Percentiles rank a stretch among this genome's conserved stretches.
Evolutionary conservation across 2,113 vertebrate genomes (phyloP).

Genomic region (Dipodomys merriami): DNA sequence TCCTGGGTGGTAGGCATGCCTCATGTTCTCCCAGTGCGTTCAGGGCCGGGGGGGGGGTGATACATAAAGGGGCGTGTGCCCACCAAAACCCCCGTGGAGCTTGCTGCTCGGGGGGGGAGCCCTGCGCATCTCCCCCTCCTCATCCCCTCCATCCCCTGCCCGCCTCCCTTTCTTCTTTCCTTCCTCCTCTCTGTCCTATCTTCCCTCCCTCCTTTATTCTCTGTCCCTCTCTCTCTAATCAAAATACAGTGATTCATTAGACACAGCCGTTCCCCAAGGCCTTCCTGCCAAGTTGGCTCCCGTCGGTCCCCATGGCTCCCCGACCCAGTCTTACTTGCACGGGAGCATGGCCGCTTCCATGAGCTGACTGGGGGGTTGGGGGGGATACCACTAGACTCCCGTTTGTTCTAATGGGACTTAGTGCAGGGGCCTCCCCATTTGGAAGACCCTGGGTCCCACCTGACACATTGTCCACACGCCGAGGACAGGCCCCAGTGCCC

Average conservation of each 20-base stretch:
- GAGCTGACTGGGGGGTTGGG: neutral
- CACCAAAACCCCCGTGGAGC: neutral
- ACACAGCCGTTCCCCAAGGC: conserved; percentile 4
- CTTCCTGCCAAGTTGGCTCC: neutral
- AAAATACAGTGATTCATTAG: conserved; percentile 1
- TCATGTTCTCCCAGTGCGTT: conserved; percentile 65
- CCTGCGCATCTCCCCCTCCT: neutral
- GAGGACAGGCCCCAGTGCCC: neutral
- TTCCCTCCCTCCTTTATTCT: neutral
- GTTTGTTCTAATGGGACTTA: neutral
- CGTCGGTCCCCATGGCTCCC: neutral
- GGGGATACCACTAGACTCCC: neutral
- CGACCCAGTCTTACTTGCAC: neutral
- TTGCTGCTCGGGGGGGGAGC: conserved; percentile 9
- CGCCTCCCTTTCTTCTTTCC: rapidly evolving
- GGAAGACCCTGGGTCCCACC: neutral
- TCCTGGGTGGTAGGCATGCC: conserved; percentile 59
- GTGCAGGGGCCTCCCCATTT: neutral
- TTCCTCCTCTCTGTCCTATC: no score
- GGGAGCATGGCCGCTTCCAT: neutral
- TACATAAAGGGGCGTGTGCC: conserved; percentile 45
- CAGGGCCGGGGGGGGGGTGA: conserved; percentile 9
- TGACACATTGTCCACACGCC: neutral
- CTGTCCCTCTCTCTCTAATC: neutral
- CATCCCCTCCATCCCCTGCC: rapidly evolving